phyloP scores from a whole-genome alignment of 2,113 vertebrate genomes.

The Rhea americana region DNA sequence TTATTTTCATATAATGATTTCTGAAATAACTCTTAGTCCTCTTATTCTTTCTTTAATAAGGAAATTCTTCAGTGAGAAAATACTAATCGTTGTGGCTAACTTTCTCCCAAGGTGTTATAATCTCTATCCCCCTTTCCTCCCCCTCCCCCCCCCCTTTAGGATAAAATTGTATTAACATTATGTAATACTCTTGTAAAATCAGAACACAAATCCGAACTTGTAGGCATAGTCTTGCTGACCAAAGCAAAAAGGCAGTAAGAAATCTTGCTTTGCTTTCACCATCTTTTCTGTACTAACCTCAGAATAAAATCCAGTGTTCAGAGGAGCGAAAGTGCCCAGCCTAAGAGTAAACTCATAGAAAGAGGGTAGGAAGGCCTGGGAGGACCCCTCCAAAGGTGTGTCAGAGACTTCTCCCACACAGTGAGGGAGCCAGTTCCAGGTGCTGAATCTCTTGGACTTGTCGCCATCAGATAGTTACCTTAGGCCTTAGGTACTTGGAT shows the following conservation, averaged over 20 bases:
- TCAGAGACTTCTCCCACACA: background rate
- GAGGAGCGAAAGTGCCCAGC: background rate
- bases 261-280: background rate
- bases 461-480: background rate
- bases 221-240: background rate
- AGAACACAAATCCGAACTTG: background rate
- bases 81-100: background rate
- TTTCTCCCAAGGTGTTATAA: background rate
- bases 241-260: background rate
- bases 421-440: background rate
- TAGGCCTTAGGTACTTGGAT: background rate
- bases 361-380: background rate
- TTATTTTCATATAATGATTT: background rate
- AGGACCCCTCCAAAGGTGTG: rapidly evolving
- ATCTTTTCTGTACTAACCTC: background rate
- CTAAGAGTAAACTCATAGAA: background rate
- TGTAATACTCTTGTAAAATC: background rate
- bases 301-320: background rate
- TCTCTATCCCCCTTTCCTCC: too few species aligned
- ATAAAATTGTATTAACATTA: background rate
- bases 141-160: background rate
- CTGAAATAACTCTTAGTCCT: background rate
- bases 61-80: background rate
- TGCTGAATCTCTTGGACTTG: background rate
- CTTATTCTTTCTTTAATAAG: background rate